A percentile compares a stretch with the other conserved stretches of the same genome.
Evolutionary conservation across 2,888 invertebrate species (phyloP).

Genomic region (Drosophila longiperda): DNA sequence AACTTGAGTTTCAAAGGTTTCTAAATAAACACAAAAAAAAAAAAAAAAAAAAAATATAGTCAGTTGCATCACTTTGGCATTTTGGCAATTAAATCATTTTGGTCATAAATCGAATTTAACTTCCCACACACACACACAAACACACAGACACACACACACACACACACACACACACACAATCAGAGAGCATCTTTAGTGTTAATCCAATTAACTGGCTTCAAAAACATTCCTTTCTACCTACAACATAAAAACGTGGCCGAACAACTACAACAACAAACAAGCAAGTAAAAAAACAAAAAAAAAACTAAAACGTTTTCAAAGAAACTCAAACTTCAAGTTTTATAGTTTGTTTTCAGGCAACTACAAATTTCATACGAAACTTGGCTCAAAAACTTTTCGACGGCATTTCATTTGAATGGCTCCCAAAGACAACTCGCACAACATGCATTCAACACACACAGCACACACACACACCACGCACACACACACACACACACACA

Average conservation of each 20-base stretch:
- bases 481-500: background rate
- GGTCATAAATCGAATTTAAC: conserved; percentile 70
- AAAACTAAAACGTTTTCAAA: conserved; percentile 63
- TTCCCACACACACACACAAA: conserved; percentile 30
- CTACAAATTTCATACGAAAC: conserved; percentile 75
- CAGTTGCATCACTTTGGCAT: conserved; percentile 40
- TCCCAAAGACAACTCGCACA: conserved; percentile 19
- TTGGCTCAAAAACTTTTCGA: conserved; percentile 68
- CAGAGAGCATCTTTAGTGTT: conserved; percentile 46
- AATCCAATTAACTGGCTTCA: conserved; percentile 77
- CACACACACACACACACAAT: background rate
- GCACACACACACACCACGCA: background rate
- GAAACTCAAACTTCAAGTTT: conserved; percentile 75
- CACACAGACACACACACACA: conserved; percentile 13
- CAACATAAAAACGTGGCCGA: conserved; percentile 22
- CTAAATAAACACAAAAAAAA: conserved; percentile 7
- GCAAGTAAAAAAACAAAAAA: background rate
- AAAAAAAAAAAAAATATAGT: background rate
- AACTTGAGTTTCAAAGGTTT: conserved; percentile 4
- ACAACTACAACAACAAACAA: conserved; percentile 13
- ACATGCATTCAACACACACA: conserved; percentile 6
- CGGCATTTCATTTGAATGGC: conserved; percentile 73
- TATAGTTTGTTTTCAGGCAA: conserved; percentile 69
- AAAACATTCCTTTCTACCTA: conserved; percentile 68
- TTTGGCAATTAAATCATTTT: conserved; percentile 77